These are phyloP conservation scores for Larimichthys crocea DNA, from an alignment of 2,113 vertebrate species.

Conservation along the genomic window DNA sequence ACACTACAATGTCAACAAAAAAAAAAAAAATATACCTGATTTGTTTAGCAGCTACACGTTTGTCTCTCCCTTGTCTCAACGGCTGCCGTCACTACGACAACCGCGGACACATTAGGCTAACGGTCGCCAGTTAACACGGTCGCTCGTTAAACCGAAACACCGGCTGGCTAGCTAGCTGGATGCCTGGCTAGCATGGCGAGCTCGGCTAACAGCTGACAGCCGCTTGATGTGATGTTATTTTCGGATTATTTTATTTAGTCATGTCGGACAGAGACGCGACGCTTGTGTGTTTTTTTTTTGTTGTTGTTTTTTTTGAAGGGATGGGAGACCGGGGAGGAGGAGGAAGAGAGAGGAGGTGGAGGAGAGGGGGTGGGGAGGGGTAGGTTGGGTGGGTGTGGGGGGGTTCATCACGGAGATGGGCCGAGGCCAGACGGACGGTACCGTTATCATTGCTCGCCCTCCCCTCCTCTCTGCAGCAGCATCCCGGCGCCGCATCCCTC, in stretches of 20 bases:
- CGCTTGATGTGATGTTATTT: background rate
- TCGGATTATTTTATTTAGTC: background rate
- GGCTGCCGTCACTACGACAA: too few relatives aligned
- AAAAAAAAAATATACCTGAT: too few relatives aligned
- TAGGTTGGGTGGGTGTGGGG: constrained; percentile 14
- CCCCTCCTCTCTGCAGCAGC: constrained; percentile 32
- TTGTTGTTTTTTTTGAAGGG: background rate
- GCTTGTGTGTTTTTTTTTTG: constrained; percentile 21
- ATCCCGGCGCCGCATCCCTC: constrained; percentile 71
- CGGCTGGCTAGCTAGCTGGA: constrained; percentile 38
- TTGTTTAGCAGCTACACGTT: too few relatives aligned
- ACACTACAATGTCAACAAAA: too few relatives aligned
- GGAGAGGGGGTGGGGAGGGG: background rate
- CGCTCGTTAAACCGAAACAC: too few relatives aligned
- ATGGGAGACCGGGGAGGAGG: background rate
- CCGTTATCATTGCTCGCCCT: constrained; percentile 39
- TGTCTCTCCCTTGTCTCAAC: too few relatives aligned
- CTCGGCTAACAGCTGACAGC: constrained; percentile 32
- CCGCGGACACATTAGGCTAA: too few relatives aligned
- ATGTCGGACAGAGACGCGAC: background rate
- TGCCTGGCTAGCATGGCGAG: constrained; percentile 22
- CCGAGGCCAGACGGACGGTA: constrained; percentile 60
- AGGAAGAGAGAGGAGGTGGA: background rate
- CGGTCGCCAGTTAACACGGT: too few relatives aligned
- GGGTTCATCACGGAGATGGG: constrained; percentile 61